These are phyloP conservation scores for Sciurus carolinensis DNA, from an alignment of 2,797 vertebrate genomes.

Conservation along the genomic window DNA sequence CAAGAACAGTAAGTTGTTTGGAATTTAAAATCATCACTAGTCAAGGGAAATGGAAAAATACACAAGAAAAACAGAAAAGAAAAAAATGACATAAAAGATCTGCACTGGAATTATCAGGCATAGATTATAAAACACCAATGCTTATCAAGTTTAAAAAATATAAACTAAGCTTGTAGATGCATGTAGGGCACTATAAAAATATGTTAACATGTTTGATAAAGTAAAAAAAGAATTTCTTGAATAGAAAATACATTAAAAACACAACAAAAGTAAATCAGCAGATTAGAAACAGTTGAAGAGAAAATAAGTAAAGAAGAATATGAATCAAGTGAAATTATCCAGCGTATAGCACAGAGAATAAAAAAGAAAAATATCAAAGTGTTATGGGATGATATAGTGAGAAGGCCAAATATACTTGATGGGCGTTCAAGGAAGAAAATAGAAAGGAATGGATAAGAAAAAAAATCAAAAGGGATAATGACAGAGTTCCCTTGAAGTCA, in stretches of 20 bases:
- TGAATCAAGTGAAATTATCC: background rate
- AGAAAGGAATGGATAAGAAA: background rate
- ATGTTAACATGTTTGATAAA: background rate
- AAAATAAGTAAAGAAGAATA: slow-evolving; percentile 40
- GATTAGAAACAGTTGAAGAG: slow-evolving; percentile 17
- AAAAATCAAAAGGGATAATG: background rate
- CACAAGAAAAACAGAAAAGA: background rate
- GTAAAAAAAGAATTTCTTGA: background rate
- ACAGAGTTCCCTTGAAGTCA: background rate
- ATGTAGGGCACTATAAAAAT: background rate
- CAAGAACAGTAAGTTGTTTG: background rate
- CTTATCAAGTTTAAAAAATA: background rate
- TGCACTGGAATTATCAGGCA: background rate
- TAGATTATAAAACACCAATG: background rate
- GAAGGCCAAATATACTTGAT: background rate
- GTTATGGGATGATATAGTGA: background rate
- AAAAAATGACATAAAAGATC: background rate
- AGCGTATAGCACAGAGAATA: background rate
- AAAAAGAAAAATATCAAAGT: background rate
- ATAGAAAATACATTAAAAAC: slow-evolving; percentile 32
- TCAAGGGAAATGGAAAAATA: background rate
- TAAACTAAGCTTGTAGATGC: slow-evolving; percentile 25
- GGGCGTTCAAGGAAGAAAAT: background rate
- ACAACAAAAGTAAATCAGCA: background rate
- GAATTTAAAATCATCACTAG: background rate